Evolutionary conservation across 2,113 vertebrate species (phyloP), one percentile per base, ranked within the genome.

Genomic region (Coreoperca whiteheadi): DNA sequence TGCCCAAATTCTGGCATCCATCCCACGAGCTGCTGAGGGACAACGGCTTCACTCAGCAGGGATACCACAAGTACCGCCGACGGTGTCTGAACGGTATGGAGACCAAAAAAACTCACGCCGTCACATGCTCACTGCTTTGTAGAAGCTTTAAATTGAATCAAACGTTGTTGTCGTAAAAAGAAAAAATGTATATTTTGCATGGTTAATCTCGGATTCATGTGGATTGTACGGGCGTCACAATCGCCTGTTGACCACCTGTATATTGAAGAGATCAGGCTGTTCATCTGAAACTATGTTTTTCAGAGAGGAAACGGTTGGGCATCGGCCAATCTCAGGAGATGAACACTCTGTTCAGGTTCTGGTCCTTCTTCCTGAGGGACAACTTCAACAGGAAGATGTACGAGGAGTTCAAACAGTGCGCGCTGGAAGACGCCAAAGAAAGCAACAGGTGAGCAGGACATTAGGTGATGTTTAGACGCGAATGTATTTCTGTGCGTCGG

Each of bases 371-470:
- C 94, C 94, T 99, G 89, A 95, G 98, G 92, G 98, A 99, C 93
- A 97, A 98, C 93, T 99, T 98, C 91, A 99, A 99, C 94, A 96
- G 96, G 91, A 98, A 97, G 88, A 99, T 99, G 98, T 99, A 99
- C 32, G 97, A 99, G 87, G 98, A 99, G 91, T 99, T 99, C 91
- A 97, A 94, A 92, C 97, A 97, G 85, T 96, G 93, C 21, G 95
- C 97, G 30, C 54, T 98, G 84, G 98, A 99, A 76, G 98, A 99
- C 72, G 97, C 97, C 90, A 97, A 96, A 93, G 97, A 98, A 80
- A 97, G 97, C 93, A 97, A 99, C 96, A 98, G 98, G 98, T 99
- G 90, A 87, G 90, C 30, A 10, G 0, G 32, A 64, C 15, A 0
- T 41, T 2, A 18, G 18, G 7, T 16, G 39, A n/a, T 4, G 16